Percentiles rank a stretch among this genome's conserved stretches.
phyloP scores from a whole-genome alignment of 2,797 vertebrate genomes.

The Anolis apletophallus region DNA sequence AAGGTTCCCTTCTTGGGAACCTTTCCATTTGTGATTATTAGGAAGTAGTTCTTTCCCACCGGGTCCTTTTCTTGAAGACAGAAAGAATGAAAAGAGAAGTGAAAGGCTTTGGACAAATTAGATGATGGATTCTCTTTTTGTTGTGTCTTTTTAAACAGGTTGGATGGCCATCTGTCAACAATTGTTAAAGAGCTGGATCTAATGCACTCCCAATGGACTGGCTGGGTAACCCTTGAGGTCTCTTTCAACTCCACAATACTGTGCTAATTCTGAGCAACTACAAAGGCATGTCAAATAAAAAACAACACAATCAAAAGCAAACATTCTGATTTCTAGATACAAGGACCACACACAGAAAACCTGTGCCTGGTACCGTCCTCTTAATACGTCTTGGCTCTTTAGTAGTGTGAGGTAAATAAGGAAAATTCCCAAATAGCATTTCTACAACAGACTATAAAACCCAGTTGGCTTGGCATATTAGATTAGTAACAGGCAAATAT shows the following conservation, averaged over 20 bases:
- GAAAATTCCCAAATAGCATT: not conserved
- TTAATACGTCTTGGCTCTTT: not conserved
- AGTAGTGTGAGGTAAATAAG: not conserved
- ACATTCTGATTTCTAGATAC: not conserved
- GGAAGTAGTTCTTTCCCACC: not conserved
- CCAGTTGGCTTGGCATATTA: not conserved
- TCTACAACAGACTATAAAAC: not conserved
- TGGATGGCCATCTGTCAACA: no score
- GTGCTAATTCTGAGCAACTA: not conserved
- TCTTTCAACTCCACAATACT: no score
- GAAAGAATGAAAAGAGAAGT: not conserved
- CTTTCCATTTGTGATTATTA: not conserved
- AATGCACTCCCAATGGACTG: no score
- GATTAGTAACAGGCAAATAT: slow-evolving; percentile 49
- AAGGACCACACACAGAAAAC: not conserved
- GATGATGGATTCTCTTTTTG: no score
- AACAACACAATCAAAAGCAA: not conserved
- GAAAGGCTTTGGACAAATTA: not conserved
- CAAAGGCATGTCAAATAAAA: not conserved
- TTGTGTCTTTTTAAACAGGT: no score
- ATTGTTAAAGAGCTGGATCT: no score
- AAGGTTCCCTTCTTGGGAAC: not conserved
- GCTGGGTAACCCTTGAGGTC: no score
- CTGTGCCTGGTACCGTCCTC: not conserved
- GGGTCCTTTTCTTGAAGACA: not conserved